phyloP scores from a whole-genome alignment of 1,140 invertebrate genomes.

The Tribolium castaneum region DNA sequence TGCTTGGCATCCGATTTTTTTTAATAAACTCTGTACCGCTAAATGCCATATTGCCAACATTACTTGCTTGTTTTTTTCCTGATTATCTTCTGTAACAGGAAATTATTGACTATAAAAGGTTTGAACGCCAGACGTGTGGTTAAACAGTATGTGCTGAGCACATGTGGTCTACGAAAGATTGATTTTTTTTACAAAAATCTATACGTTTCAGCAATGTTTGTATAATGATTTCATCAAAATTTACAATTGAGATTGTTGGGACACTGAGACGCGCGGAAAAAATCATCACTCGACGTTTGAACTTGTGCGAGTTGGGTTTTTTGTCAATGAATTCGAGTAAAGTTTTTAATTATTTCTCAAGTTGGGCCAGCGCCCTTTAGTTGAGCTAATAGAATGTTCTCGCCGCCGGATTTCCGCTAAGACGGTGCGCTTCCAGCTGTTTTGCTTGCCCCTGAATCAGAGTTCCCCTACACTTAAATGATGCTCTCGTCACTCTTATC shows the following conservation, averaged over 20 bases:
- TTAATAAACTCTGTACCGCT: slow-evolving; percentile 17
- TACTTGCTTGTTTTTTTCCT: neutral
- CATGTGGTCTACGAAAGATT: slow-evolving; percentile 24
- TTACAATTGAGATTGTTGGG: neutral
- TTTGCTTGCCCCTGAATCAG: slow-evolving; percentile 30
- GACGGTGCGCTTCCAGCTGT: slow-evolving; percentile 50
- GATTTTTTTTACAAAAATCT: slow-evolving; percentile 29
- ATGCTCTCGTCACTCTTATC: slow-evolving; percentile 20
- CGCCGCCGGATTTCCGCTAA: slow-evolving; percentile 52
- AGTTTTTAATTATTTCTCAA: slow-evolving; percentile 37
- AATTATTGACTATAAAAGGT: slow-evolving; percentile 40
- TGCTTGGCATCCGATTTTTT: slow-evolving; percentile 11
- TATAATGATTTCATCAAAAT: neutral
- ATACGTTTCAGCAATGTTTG: slow-evolving; percentile 4
- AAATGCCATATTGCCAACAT: slow-evolving; percentile 18
- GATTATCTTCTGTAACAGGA: slow-evolving; percentile 28
- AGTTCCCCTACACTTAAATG: slow-evolving; percentile 38
- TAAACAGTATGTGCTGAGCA: slow-evolving; percentile 30
- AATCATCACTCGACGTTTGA: too few species aligned
- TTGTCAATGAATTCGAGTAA: neutral
- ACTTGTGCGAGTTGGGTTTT: too few species aligned
- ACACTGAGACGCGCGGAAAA: neutral
- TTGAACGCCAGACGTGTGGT: slow-evolving; percentile 39
- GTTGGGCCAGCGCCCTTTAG: slow-evolving; percentile 28
- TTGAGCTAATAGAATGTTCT: slow-evolving; percentile 42